Evolutionary conservation across 2,113 vertebrate genomes (phyloP).

Genomic region (Dicaeum eximium): DNA sequence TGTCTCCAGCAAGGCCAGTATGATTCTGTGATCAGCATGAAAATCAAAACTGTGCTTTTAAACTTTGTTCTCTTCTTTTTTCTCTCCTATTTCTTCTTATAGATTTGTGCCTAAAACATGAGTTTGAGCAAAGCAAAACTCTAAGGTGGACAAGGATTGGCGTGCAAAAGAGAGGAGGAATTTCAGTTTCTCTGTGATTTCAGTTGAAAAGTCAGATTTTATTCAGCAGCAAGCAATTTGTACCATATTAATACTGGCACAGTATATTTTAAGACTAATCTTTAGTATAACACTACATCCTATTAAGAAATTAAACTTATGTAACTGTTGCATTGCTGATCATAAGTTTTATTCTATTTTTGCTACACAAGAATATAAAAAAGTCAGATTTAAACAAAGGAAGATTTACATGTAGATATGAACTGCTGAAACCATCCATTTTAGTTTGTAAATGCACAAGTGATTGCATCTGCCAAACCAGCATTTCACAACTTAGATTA

Average conservation of each 20-base stretch:
- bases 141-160: not conserved
- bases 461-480: not conserved
- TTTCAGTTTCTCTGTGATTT: not conserved
- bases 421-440: not conserved
- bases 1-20: not conserved
- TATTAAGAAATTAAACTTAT: not conserved
- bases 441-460: not conserved
- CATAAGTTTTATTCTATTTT: not conserved
- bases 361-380: not conserved
- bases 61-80: not conserved
- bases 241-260: not conserved
- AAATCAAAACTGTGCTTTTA: not conserved
- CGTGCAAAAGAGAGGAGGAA: not conserved
- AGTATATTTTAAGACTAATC: not conserved
- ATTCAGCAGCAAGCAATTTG: not conserved
- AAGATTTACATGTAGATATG: not conserved
- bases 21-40: not conserved
- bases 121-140: not conserved
- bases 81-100: not conserved
- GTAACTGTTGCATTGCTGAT: not conserved
- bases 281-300: not conserved
- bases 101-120: not conserved
- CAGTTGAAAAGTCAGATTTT: not conserved
- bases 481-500: not conserved
- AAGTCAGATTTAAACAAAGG: not conserved